Base-by-base conservation (phyloP, 1,140 invertebrate genomes). In the Megalonaias nervosa region DNA sequence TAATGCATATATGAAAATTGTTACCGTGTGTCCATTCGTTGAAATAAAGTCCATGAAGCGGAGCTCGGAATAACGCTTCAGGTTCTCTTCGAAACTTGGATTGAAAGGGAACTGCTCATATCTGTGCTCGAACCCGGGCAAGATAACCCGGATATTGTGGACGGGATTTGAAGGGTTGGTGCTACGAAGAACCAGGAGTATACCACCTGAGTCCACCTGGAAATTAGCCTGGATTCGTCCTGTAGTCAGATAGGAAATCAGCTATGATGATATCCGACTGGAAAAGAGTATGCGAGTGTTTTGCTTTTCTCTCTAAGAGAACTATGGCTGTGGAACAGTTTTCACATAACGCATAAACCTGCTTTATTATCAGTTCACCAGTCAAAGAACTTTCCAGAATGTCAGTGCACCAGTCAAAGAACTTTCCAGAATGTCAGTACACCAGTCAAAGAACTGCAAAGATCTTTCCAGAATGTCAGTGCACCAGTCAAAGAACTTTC, bases 81-180 rank as follows among this genome's bases (percentile, higher is more conserved):
- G 64, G 67, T 65, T 78, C 64, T 87, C 84, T 21, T 84, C 38
- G 70, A 84, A 87, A 57, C 74, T 57, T 14, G 84, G 84, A 75
- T 87, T 77, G 61, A 84, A 87, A 38, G 84, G 85, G 59, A 87
- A 87, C 23, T 71, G 68, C 31, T 84, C 78, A 61, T 84, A 81
- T 17, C 79, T 74, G 19, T 83, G 67, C 67, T 87, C 85, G 76
- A 81, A 87, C 19, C 82, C 81, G 48, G 84, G 84, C 58, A 82
- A 60, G 17, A 87, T 72, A 19, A 87, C 60, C 55, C 85, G 74
- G 19, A 87, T 67, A 66, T 87, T 87, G 38, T 78, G 71, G 12
- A 87, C 55, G 12, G 84, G 85, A 64, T 87, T 84, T 14, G 57
- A 23, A 12, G 80, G 79, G 71, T 87, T 87, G 31, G 82, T 85